Evolutionary conservation across 2,888 invertebrate species (phyloP).

Genomic region (Osmoderma eremita): DNA sequence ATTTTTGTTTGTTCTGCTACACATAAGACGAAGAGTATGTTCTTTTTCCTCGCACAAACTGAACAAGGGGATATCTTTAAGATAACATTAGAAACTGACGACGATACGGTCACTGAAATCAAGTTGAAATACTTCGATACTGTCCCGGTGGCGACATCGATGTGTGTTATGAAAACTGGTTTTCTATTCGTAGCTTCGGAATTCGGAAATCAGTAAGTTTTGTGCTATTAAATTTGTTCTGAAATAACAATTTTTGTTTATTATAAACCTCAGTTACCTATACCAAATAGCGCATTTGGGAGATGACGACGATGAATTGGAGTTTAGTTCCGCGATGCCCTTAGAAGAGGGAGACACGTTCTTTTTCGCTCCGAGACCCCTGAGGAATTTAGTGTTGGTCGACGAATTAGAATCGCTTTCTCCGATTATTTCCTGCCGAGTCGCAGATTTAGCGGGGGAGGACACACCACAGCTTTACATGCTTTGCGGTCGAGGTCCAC

Average conservation of each 20-base stretch:
- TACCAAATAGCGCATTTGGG: constrained; percentile 99
- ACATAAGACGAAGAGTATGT: constrained; percentile 99
- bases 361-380: constrained; percentile 94
- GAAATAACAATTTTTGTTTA: constrained; percentile 45
- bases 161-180: constrained; percentile 99
- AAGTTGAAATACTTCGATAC: constrained; percentile 99
- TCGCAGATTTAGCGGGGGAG: constrained; percentile 95
- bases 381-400: constrained; percentile 94
- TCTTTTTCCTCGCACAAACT: constrained; percentile 98
- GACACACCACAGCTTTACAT: constrained; percentile 98
- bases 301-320: constrained; percentile 98
- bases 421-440: constrained; percentile 84
- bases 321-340: constrained; percentile 98
- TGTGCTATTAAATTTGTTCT: constrained; percentile 8
- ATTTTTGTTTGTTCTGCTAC: constrained; percentile 99
- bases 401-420: constrained; percentile 97
- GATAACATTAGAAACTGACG: constrained; percentile 96
- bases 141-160: constrained; percentile 93
- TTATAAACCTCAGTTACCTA: constrained; percentile 86
- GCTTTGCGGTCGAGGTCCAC: constrained; percentile 93
- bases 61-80: constrained; percentile 98
- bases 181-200: constrained; percentile 98
- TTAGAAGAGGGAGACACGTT: constrained; percentile 99
- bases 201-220: constrained; percentile 98
- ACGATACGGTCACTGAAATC: constrained; percentile 98